phyloP scores from a whole-genome alignment of 2,113 vertebrate genomes.

The Chionomys nivalis region DNA sequence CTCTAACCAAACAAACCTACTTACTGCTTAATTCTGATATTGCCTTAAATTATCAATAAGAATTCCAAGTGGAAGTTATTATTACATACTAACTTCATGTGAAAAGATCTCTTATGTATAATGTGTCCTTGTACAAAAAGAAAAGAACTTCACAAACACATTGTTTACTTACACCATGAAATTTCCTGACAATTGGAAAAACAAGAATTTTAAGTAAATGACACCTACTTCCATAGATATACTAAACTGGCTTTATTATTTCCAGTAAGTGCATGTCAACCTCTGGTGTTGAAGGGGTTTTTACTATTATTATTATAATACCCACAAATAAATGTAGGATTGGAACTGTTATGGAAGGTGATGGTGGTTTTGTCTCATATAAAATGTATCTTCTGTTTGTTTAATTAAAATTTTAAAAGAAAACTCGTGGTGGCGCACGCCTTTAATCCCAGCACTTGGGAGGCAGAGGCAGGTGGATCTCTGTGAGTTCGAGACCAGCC shows the following conservation, averaged over 20 bases:
- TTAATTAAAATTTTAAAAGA: background rate
- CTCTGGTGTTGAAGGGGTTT: background rate
- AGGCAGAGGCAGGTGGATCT: too few relatives aligned
- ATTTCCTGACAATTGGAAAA: background rate
- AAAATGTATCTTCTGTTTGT: slow-evolving; percentile 2
- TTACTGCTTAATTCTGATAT: background rate
- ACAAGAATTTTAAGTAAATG: background rate
- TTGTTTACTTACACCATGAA: background rate
- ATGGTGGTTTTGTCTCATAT: background rate
- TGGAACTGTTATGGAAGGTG: background rate
- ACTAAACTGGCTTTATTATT: background rate
- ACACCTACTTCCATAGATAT: background rate
- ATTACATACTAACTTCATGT: background rate
- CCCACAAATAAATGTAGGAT: background rate
- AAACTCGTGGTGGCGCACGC: too few relatives aligned
- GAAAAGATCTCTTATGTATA: background rate
- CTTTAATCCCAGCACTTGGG: too few relatives aligned
- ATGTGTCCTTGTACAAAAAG: background rate
- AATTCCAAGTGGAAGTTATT: background rate
- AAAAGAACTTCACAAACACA: background rate
- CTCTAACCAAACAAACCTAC: background rate
- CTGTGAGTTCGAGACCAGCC: too few relatives aligned
- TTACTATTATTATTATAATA: background rate
- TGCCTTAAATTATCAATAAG: background rate
- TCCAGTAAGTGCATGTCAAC: background rate